phyloP scores from a whole-genome alignment of 1,140 invertebrate genomes.

The Drosophila neocordata region DNA sequence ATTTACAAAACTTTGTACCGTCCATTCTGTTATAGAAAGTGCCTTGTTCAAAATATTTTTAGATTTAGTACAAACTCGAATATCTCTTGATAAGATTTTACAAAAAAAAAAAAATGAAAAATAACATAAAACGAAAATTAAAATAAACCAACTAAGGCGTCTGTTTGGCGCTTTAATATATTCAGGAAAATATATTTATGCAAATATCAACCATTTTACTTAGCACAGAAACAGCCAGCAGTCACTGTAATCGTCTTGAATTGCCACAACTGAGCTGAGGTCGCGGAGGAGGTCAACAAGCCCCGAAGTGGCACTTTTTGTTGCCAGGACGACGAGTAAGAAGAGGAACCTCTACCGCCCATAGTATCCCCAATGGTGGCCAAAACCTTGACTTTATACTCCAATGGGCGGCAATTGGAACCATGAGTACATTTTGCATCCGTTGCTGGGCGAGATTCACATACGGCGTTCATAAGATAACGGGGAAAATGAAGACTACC shows the following conservation, averaged over 20 bases:
- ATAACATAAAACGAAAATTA: not conserved
- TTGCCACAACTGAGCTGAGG: slow-evolving; percentile 50
- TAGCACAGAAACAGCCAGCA: slow-evolving; percentile 79
- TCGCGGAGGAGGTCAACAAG: not conserved
- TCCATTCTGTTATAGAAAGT: slow-evolving; percentile 3
- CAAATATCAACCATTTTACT: slow-evolving; percentile 34
- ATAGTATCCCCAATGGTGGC: slow-evolving; percentile 19
- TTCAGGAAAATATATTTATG: slow-evolving; percentile 5
- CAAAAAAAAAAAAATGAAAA: not conserved
- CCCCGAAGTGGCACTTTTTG: slow-evolving; percentile 33
- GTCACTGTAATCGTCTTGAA: slow-evolving; percentile 74
- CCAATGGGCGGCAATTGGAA: slow-evolving; percentile 69
- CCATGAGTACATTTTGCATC: slow-evolving; percentile 68
- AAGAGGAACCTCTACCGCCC: slow-evolving; percentile 5
- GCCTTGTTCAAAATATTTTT: not conserved
- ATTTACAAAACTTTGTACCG: not conserved
- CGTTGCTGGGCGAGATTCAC: slow-evolving; percentile 51
- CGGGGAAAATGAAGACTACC: slow-evolving; percentile 69
- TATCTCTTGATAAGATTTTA: slow-evolving; percentile 6
- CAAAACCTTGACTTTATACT: slow-evolving; percentile 77
- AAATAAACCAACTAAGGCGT: slow-evolving; percentile 52
- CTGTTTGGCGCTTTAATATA: slow-evolving; percentile 50
- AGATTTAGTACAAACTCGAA: slow-evolving; percentile 6
- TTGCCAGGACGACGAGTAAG: slow-evolving; percentile 43
- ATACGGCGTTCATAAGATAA: slow-evolving; percentile 74